phyloP scores from a whole-genome alignment of 2,113 vertebrate species.

The Nothoprocta perdicaria region DNA sequence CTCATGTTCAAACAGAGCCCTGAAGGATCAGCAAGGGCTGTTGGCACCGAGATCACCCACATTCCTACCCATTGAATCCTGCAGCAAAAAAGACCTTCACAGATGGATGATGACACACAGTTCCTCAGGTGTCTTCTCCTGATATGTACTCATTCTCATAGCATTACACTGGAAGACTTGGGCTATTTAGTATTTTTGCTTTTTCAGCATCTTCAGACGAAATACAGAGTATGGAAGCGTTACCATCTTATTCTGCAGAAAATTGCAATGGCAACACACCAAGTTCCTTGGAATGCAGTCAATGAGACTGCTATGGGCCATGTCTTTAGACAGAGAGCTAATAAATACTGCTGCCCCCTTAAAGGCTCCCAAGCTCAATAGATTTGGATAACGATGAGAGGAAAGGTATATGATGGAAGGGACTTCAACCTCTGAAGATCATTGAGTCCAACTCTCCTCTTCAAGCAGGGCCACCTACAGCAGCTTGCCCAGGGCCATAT shows the following conservation, averaged over 20 bases:
- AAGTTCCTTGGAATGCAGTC: background rate
- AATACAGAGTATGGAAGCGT: background rate
- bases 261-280: background rate
- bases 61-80: background rate
- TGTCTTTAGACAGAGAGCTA: background rate
- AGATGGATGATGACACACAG: background rate
- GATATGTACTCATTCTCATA: background rate
- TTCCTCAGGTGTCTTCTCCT: background rate
- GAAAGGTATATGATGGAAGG: no score
- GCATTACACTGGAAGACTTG: background rate
- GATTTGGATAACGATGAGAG: no score
- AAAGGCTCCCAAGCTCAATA: background rate
- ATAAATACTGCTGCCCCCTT: background rate
- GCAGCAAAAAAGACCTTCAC: background rate
- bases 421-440: background rate
- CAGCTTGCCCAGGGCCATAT: background rate
- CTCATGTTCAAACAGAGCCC: background rate
- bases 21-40: background rate
- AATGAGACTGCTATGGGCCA: background rate
- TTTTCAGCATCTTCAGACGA: background rate
- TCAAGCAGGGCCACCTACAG: no score
- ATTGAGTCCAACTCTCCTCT: background rate
- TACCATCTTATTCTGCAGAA: background rate
- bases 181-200: background rate
- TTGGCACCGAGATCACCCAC: background rate